Evolutionary conservation across 2,113 vertebrate genomes (phyloP).

Genomic region (Phyllostomus hastatus): DNA sequence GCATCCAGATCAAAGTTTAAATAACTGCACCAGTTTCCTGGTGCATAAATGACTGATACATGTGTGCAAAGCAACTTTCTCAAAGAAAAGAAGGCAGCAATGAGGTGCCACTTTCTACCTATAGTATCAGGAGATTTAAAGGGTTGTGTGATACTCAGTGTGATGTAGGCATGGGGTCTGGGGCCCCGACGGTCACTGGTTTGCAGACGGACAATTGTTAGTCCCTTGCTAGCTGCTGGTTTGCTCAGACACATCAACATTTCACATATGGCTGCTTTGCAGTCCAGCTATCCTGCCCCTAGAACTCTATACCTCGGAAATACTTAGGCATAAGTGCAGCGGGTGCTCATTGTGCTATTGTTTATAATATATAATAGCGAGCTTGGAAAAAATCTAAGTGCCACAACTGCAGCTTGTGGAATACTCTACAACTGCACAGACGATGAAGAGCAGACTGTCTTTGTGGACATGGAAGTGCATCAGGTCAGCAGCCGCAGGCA

Average conservation of each 20-base stretch:
- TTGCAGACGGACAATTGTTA: fast-evolving
- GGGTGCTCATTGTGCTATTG: fast-evolving
- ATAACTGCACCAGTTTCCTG: too few relatives aligned
- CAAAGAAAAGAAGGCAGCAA: fast-evolving
- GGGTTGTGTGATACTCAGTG: fast-evolving
- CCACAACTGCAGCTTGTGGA: too few relatives aligned
- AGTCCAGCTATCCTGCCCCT: fast-evolving
- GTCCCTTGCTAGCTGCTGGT: not conserved
- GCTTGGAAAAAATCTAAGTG: not conserved
- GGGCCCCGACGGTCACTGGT: fast-evolving
- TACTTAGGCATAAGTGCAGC: fast-evolving
- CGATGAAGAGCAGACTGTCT: fast-evolving
- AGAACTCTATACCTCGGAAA: not conserved
- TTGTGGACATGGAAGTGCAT: not conserved
- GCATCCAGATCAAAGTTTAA: fast-evolving
- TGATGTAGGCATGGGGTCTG: fast-evolving
- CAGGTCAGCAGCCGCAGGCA: fast-evolving
- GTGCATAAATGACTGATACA: fast-evolving
- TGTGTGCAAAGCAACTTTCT: not conserved
- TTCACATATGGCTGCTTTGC: fast-evolving
- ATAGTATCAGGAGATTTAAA: fast-evolving
- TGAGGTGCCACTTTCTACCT: not conserved
- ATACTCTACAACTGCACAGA: fast-evolving
- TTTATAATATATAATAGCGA: not conserved
- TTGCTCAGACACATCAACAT: not conserved